phyloP scores from a whole-genome alignment of 35 echinoderm and acorn worm species.

The Chiridota heheva region DNA sequence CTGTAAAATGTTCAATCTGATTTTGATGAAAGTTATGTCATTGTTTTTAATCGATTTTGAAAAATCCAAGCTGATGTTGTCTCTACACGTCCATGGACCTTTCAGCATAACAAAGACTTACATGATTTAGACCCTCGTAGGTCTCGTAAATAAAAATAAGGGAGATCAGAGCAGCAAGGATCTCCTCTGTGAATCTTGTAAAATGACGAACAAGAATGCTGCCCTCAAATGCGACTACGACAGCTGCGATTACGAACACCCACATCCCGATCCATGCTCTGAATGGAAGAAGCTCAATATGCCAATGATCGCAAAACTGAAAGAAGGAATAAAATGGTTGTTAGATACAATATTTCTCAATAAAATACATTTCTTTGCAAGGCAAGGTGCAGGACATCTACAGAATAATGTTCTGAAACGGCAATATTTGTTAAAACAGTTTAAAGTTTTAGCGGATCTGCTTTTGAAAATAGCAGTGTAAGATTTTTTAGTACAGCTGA shows the following conservation, averaged over 20 bases:
- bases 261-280: conserved; percentile 93
- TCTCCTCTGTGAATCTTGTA: conserved; percentile 96
- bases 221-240: conserved; percentile 89
- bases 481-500: no score
- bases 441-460: no score
- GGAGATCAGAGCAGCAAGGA: conserved; percentile 84
- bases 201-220: conserved; percentile 88
- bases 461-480: no score
- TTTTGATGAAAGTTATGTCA: no score
- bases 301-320: conserved; percentile 75
- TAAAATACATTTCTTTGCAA: not conserved
- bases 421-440: no score
- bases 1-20: no score
- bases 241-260: conserved; percentile 75
- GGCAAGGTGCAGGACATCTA: not conserved
- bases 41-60: no score
- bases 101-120: no score
- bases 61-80: no score
- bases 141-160: conserved; percentile 97
- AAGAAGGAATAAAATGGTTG: conserved; percentile 21
- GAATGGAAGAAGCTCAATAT: conserved; percentile 82
- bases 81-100: no score
- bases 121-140: conserved; percentile 83
- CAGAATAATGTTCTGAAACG: no score
- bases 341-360: not conserved